Evolutionary conservation across 2,888 invertebrate genomes (phyloP).

Genomic region (Nudaria mundana): DNA sequence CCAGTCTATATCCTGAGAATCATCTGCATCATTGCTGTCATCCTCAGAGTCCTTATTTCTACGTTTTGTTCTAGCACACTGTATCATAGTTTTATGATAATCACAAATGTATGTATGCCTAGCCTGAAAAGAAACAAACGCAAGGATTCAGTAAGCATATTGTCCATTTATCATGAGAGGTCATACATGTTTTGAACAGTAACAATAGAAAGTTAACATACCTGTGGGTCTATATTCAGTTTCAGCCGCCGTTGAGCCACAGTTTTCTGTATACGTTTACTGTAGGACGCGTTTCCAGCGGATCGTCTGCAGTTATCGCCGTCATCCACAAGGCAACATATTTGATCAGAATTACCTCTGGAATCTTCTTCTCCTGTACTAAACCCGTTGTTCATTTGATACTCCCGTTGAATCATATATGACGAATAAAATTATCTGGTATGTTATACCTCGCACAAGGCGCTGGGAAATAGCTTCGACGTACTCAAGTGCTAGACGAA

Average conservation of each 20-base stretch:
- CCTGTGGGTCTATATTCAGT: conserved; percentile 89
- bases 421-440: conserved; percentile 60
- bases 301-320: conserved; percentile 91
- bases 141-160: conserved; percentile 17
- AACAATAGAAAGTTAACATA: conserved; percentile 32
- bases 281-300: conserved; percentile 97
- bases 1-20: conserved; percentile 95
- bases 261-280: conserved; percentile 97
- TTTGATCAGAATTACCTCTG: conserved; percentile 92
- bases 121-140: conserved; percentile 81
- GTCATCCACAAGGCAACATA: conserved; percentile 96
- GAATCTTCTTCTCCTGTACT: conserved; percentile 96
- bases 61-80: conserved; percentile 94
- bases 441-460: conserved; percentile 57
- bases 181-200: conserved; percentile 5
- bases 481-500: conserved; percentile 70
- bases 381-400: conserved; percentile 91
- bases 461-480: conserved; percentile 59
- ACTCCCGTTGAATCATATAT: conserved; percentile 81
- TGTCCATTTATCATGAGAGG: conserved; percentile 4
- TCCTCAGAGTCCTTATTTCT: conserved; percentile 96
- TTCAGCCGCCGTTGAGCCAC: conserved; percentile 95
- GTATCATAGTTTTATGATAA: conserved; percentile 96
- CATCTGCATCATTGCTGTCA: conserved; percentile 96
- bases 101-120: conserved; percentile 98